phyloP scores from a whole-genome alignment of 2,797 vertebrate species.

The Margarornis squamiger region DNA sequence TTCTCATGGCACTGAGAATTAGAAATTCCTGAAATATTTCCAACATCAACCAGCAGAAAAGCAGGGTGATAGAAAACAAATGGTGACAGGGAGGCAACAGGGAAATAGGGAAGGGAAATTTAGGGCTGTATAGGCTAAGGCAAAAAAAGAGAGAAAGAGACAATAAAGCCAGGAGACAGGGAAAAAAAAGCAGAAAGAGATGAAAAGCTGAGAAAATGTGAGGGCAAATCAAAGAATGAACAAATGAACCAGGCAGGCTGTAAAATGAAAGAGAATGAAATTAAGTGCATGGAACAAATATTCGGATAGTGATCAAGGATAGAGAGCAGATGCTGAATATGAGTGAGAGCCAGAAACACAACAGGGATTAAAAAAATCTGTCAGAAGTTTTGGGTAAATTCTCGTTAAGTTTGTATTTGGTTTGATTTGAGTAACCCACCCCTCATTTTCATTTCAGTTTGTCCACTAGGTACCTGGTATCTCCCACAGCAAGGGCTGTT shows the following conservation, averaged over 20 bases:
- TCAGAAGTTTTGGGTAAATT: conserved; percentile 39
- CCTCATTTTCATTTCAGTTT: conserved; percentile 19
- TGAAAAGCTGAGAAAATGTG: conserved; percentile 57
- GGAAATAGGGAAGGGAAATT: conserved; percentile 43
- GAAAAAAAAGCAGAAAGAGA: not conserved
- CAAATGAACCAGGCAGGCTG: conserved; percentile 38
- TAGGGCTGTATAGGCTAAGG: not conserved
- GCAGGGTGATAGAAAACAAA: conserved; percentile 77
- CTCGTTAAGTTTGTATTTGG: not conserved
- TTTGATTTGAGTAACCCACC: conserved; percentile 21
- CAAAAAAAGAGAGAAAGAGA: not conserved
- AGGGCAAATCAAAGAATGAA: conserved; percentile 54
- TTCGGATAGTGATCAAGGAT: conserved; percentile 49
- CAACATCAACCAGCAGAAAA: conserved; percentile 73
- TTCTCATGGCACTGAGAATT: conserved; percentile 79
- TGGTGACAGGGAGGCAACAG: conserved; percentile 75
- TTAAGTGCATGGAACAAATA: conserved; percentile 62
- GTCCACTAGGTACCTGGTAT: not conserved
- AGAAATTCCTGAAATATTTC: conserved; percentile 81
- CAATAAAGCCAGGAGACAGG: not conserved
- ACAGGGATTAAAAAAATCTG: conserved; percentile 57
- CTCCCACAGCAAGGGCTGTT: not conserved
- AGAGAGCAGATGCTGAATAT: conserved; percentile 65
- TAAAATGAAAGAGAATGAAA: conserved; percentile 61
- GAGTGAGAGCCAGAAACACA: conserved; percentile 56